Evolutionary conservation across 1,140 invertebrate genomes (phyloP).

Genomic region (Penaeus indicus): DNA sequence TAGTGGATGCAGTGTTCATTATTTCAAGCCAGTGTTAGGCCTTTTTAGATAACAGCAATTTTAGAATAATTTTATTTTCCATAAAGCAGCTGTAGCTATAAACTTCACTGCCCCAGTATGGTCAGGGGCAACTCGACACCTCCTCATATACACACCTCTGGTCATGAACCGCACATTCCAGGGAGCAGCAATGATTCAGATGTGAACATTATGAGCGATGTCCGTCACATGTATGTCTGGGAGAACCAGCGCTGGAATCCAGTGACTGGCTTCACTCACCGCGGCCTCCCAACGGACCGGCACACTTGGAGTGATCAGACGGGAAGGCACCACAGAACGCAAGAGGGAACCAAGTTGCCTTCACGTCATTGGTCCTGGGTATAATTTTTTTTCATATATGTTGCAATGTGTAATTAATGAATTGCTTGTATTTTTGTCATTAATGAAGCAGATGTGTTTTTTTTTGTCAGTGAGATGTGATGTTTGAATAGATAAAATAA

Average conservation of each 20-base stretch:
- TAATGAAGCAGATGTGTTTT: no score
- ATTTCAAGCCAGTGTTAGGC: no score
- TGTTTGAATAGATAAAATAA: no score
- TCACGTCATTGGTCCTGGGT: conserved; percentile 90
- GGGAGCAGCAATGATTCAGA: conserved; percentile 79
- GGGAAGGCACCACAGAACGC: conserved; percentile 83
- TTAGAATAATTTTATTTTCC: no score
- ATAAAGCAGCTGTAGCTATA: no score
- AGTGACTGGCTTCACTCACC: conserved; percentile 86
- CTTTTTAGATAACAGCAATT: no score
- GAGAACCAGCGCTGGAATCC: conserved; percentile 96
- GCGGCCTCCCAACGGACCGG: conserved; percentile 87
- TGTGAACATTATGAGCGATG: conserved; percentile 84
- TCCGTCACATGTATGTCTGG: conserved; percentile 87
- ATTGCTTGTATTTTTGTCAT: no score
- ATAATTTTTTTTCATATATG: background rate
- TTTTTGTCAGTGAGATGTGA: no score
- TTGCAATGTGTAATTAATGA: no score
- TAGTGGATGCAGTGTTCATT: no score
- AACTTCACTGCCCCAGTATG: no score
- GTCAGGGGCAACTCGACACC: no score
- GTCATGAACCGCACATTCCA: conserved; percentile 66
- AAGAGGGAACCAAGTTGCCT: conserved; percentile 86
- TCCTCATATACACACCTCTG: background rate
- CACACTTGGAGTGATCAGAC: conserved; percentile 85